Percentiles rank a stretch among this genome's conserved stretches.
Conservation (phyloP, 2,888 invertebrate genomes). For the Saturnia pavonia region DNA sequence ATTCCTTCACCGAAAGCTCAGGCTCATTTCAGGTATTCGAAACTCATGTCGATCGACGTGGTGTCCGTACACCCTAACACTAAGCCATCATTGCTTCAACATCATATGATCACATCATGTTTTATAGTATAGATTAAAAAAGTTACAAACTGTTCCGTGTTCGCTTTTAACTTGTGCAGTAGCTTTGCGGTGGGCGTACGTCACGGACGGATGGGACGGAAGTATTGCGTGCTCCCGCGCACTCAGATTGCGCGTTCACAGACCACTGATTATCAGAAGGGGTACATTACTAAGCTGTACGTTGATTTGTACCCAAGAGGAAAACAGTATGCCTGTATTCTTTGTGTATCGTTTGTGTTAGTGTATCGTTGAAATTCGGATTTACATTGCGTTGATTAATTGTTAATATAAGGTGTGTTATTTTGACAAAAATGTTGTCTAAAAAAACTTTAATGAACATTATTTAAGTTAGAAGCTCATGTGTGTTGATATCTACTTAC, state of each 20-base stretch:
- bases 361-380: background rate
- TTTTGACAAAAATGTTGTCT: background rate
- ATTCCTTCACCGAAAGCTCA: too few species aligned
- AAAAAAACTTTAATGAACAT: background rate
- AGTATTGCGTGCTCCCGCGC: slow-evolving; percentile 61
- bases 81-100: too few species aligned
- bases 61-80: too few species aligned
- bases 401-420: background rate
- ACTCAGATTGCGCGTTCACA: slow-evolving; percentile 46
- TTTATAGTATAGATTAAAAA: too few species aligned
- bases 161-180: slow-evolving; percentile 41
- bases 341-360: slow-evolving; percentile 13
- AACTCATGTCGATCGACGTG: too few species aligned
- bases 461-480: too few species aligned
- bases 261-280: slow-evolving; percentile 37
- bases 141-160: slow-evolving; percentile 22
- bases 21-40: too few species aligned
- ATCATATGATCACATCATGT: too few species aligned
- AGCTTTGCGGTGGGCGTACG: slow-evolving; percentile 42
- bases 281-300: slow-evolving; percentile 22
- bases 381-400: background rate
- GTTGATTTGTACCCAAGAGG: slow-evolving; percentile 7
- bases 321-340: slow-evolving; percentile 18
- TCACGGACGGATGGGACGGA: slow-evolving; percentile 51
- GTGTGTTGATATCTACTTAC: too few species aligned